Evolutionary conservation across 2,113 vertebrate genomes (phyloP), one percentile per base, ranked within the genome.

Genomic region (Furnarius figulus): DNA sequence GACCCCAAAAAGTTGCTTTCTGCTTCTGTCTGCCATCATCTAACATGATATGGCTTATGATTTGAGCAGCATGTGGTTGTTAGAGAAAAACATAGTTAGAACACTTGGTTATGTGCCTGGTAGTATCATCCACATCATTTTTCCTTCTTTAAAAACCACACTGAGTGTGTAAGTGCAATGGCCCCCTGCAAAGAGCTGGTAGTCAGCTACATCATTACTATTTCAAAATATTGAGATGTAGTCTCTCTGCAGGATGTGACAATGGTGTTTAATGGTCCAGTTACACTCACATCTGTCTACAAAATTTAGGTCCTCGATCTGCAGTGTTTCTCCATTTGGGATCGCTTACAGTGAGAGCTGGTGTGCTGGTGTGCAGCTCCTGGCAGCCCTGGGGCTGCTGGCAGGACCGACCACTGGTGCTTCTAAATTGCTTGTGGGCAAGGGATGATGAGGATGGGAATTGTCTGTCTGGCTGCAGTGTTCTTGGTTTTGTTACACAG

Each of bases 331-430:
- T 66, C 12, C 1, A 0, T 61, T 85, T 75, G 62, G 49, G 28
- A 35, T 35, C 0, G 0, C 63, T 61, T 42, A 16, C 0, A 0
- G 62, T 35, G 39, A 24, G 23, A 81, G 65, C 23, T 2, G 27
- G 4, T 0, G 1, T 28, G 44, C 0, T 2, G 16, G 14, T 50
- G 35, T 27, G 39, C 18, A 23, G 63, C 39, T 75, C 22, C 14
- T 53, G 31, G 59, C 16, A 87, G 46, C 31, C 10, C 5, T 28
- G 37, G 50, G 40, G 24, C 49, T 2, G 8, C 1, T 8, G 61
- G 62, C 58, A 89, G 31, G 73, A 50, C 27, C 1, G 2, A 2
- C 23, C 30, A 31, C 28, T 75, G 78, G 13, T 21, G 12, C 27
- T 81, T 72, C 20, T 2, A 56, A 19, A 77, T 42, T 50, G 14